A percentile compares a stretch with the other conserved stretches of the same genome.
phyloP scores from a whole-genome alignment of 2,113 vertebrate species.

The Laterallus jamaicensis region DNA sequence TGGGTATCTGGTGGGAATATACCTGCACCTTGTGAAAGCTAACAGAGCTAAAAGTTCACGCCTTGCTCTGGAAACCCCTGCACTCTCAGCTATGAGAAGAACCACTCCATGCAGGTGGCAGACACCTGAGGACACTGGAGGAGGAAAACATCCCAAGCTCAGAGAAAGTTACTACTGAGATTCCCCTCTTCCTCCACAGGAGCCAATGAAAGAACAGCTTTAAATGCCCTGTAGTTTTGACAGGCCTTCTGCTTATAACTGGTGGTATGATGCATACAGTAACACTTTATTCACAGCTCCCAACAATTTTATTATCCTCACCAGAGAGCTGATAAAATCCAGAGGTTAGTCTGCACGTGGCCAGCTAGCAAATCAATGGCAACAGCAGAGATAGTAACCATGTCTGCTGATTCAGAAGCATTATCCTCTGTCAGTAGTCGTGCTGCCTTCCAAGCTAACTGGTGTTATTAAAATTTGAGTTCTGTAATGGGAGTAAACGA shows the following conservation, averaged over 20 bases:
- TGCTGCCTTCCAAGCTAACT: not conserved
- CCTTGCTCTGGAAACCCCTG: not conserved
- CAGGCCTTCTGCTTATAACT: not conserved
- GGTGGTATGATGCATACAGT: not conserved
- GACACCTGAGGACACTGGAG: not conserved
- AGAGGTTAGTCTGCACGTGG: not conserved
- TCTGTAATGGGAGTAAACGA: not conserved
- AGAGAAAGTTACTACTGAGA: not conserved
- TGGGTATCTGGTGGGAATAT: fast-evolving
- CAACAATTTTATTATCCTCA: not conserved
- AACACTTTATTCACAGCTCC: not conserved
- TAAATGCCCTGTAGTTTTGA: not conserved
- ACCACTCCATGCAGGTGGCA: fast-evolving
- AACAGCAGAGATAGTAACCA: fast-evolving
- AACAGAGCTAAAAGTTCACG: not conserved
- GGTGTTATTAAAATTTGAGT: not conserved
- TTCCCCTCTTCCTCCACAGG: not conserved
- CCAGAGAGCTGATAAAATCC: not conserved
- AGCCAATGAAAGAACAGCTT: not conserved
- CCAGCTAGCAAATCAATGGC: not conserved
- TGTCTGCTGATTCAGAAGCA: not conserved
- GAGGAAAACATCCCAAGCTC: not conserved
- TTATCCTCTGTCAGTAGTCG: not conserved
- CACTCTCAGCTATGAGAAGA: not conserved
- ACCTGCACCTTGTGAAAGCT: not conserved